Evolutionary conservation across 1,140 invertebrate species (phyloP).

Genomic region (Tetragonula clypearis): DNA sequence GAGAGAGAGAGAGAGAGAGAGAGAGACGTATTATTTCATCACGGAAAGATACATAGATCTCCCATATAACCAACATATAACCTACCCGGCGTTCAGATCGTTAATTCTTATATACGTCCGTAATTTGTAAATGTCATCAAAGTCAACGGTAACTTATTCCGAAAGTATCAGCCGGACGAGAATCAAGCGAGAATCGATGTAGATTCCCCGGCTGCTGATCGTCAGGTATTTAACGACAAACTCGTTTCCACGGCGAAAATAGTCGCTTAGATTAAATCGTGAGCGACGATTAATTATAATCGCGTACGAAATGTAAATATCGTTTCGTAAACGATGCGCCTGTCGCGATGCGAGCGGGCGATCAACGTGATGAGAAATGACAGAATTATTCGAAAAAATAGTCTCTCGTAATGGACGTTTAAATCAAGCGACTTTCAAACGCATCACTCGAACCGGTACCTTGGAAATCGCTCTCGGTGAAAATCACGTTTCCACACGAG

Average conservation of each 20-base stretch:
- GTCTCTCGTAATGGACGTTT: slow-evolving; percentile 6
- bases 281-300: slow-evolving; percentile 29
- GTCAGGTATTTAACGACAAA: slow-evolving; percentile 1
- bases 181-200: slow-evolving; percentile 16
- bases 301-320: slow-evolving; percentile 28
- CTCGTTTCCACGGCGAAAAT: slow-evolving; percentile 5
- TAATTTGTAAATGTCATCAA: slow-evolving; percentile 51
- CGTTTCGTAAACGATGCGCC: background rate
- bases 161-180: background rate
- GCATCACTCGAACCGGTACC: background rate
- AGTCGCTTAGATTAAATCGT: slow-evolving; percentile 21
- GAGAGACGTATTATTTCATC: background rate
- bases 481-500: background rate
- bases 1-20: background rate
- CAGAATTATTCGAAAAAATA: slow-evolving; percentile 7
- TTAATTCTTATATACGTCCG: slow-evolving; percentile 33
- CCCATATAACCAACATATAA: background rate
- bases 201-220: slow-evolving; percentile 8
- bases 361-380: slow-evolving; percentile 3
- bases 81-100: background rate
- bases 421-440: background rate
- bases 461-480: background rate
- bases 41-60: slow-evolving; percentile 21
- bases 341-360: background rate
- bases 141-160: slow-evolving; percentile 46